A percentile compares a stretch with the other conserved stretches of the same genome.
Evolutionary conservation across 2,797 vertebrate species (phyloP).

Genomic region (Morus bassanus): DNA sequence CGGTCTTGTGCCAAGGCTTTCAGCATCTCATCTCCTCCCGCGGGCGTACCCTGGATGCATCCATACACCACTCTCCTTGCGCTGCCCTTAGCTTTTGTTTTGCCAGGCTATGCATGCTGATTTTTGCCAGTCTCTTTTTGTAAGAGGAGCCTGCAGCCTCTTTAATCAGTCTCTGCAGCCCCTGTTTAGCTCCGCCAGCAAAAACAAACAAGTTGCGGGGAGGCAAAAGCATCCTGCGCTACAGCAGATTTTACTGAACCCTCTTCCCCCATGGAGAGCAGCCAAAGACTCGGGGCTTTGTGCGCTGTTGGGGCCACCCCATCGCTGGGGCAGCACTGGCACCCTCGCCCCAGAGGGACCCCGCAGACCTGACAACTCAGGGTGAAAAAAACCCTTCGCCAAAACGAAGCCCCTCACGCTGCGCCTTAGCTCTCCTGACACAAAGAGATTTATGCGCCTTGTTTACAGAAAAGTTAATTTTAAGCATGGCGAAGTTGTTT

Average conservation of each 20-base stretch:
- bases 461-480: slow-evolving; percentile 22
- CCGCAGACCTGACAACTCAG: fast-evolving
- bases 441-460: fast-evolving
- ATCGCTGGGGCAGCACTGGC: background rate
- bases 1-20: background rate
- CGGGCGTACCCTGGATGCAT: background rate
- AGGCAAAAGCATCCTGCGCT: background rate
- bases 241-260: background rate
- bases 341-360: background rate
- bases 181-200: background rate
- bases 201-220: background rate
- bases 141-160: background rate
- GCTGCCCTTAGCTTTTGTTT: slow-evolving; percentile 40
- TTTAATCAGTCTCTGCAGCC: background rate
- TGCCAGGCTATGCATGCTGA: background rate
- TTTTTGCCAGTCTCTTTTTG: background rate
- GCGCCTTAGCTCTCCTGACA: fast-evolving
- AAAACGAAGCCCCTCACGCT: fast-evolving
- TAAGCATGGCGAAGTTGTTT: background rate
- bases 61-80: background rate
- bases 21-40: background rate
- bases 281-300: background rate
- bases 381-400: background rate
- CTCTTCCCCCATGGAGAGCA: fast-evolving
- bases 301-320: fast-evolving